Evolutionary conservation across 2,888 invertebrate genomes (phyloP).

Genomic region (Epistrophe eligans): DNA sequence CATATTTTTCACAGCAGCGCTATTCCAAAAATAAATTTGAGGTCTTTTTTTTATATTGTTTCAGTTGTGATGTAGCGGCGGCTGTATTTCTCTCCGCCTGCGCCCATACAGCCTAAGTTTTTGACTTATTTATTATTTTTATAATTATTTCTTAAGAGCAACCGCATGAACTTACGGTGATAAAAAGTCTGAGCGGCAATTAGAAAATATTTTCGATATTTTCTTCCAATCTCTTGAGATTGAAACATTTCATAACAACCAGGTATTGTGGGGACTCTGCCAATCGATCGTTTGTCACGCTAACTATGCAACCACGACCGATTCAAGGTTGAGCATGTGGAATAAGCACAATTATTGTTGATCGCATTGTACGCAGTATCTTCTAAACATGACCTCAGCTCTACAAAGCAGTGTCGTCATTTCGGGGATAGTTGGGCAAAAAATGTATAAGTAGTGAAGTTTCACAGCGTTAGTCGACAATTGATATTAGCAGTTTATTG

Average conservation of each 20-base stretch:
- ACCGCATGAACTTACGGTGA: not conserved
- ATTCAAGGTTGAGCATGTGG: conserved; percentile 57
- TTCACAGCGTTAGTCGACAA: not conserved
- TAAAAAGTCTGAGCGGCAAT: conserved; percentile 36
- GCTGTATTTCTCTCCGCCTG: conserved; percentile 16
- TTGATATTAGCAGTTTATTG: not conserved
- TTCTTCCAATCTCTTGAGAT: conserved; percentile 16
- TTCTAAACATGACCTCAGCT: conserved; percentile 59
- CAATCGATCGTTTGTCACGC: conserved; percentile 37
- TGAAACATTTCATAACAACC: conserved; percentile 44
- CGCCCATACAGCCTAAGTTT: conserved; percentile 16
- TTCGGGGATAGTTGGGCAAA: conserved; percentile 17
- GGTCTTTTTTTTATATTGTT: conserved; percentile 63
- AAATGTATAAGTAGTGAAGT: not conserved
- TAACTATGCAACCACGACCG: conserved; percentile 34
- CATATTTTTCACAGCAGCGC: conserved; percentile 51
- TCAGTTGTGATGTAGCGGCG: not conserved
- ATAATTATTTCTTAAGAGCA: conserved; percentile 39
- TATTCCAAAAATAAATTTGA: conserved; percentile 70
- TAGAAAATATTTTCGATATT: conserved; percentile 40
- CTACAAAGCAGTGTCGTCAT: conserved; percentile 65
- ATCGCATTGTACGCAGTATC: conserved; percentile 49
- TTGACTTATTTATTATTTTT: conserved; percentile 63
- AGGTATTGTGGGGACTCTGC: conserved; percentile 32
- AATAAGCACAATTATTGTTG: conserved; percentile 30